A percentile compares a stretch with the other conserved stretches of the same genome.
Evolutionary conservation across 1,140 invertebrate species (phyloP).

Genomic region (Nasonia vitripennis): DNA sequence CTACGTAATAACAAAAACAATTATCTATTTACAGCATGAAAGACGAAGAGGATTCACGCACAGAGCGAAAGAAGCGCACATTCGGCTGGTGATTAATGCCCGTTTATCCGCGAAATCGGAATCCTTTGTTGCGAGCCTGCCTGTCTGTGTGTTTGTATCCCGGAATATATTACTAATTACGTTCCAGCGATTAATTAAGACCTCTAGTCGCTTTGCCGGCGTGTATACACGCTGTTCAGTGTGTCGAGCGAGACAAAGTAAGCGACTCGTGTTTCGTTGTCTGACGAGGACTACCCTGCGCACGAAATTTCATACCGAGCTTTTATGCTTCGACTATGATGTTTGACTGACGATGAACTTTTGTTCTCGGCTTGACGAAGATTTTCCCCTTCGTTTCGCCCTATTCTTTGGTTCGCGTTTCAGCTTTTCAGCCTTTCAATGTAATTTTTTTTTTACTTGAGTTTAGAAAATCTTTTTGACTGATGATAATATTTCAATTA

Average conservation of each 20-base stretch:
- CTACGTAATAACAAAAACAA: too few relatives aligned
- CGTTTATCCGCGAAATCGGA: slow-evolving; percentile 27
- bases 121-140: slow-evolving; percentile 38
- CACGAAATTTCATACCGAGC: not conserved
- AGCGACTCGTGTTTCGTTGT: slow-evolving; percentile 24
- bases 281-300: not conserved
- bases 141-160: not conserved
- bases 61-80: not conserved
- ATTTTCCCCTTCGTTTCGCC: not conserved
- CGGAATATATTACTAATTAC: slow-evolving; percentile 46
- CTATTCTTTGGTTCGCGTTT: not conserved
- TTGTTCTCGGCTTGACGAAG: not conserved
- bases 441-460: too few relatives aligned
- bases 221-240: not conserved
- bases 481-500: too few relatives aligned
- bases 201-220: not conserved
- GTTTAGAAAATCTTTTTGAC: too few relatives aligned
- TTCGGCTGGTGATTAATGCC: slow-evolving; percentile 27
- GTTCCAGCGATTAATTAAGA: slow-evolving; percentile 49
- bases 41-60: too few relatives aligned
- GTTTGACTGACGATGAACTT: slow-evolving; percentile 5
- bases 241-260: not conserved
- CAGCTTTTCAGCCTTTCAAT: too few relatives aligned
- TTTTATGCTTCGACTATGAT: not conserved
- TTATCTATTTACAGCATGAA: too few relatives aligned